Evolutionary conservation across 2,888 invertebrate genomes (phyloP), one percentile per base, ranked within the genome.

Genomic region (Caenorhabditis sp.): DNA sequence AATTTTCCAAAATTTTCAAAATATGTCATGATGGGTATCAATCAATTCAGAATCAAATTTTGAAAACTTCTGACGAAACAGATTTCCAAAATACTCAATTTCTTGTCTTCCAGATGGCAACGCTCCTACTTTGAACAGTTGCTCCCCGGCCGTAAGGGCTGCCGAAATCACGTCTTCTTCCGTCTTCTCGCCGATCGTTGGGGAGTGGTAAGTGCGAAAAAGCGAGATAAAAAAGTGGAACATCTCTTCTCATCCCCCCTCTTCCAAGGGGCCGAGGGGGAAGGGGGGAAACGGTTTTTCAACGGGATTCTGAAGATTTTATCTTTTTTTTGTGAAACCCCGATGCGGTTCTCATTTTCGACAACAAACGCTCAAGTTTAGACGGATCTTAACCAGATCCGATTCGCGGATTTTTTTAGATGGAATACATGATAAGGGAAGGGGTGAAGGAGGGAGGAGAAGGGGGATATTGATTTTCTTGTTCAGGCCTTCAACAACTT

Each of bases 131-230:
- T 91, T 79, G 90, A 90, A 32, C 91, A 91, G 68, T 80, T 91
- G 56, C 80, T 90, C 44, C 91, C 91, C 5, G 91, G 91, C 13
- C 50, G 88, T 6, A 89, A 86, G 44, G 91, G 91, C n/a, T 91
- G 91, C 76, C 80, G 91, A 2, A 84, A 89, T 44, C 91, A 91
- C 70, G 89, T 91, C 18, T 91, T 91, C 78, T 91, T 89, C 87
- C 84, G 88, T 50, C 85, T 91, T 67, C 82, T 91, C 26, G 83
- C 81, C 44, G 90, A 91, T 60, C 87, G 91, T 26, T 91, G 91
- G 91, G 90, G 90, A 51, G 87, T 85, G 40, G 89, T 89, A 65
- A 86, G 87, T 82, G 51, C 18, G 44, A 56, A 56, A 50, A 15
- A 35, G 22, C 2, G n/a, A 32, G 32, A 62, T 50, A 37, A 64